Evolutionary conservation across 2,113 vertebrate species (phyloP).

Genomic region (Aspidoscelis tigris): DNA sequence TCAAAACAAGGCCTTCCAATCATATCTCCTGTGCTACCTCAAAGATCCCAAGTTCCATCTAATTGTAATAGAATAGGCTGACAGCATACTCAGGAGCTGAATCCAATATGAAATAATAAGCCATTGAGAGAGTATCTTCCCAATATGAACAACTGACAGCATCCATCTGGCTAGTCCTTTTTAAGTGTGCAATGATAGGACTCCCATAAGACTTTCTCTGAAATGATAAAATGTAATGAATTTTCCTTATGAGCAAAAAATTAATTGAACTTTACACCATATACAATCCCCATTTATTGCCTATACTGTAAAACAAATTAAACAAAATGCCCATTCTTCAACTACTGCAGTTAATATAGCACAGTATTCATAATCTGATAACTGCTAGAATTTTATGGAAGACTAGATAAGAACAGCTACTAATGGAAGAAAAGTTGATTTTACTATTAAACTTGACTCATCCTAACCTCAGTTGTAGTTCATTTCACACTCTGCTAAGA

Average conservation of each 20-base stretch:
- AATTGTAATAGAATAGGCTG: not conserved
- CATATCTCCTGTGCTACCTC: no score
- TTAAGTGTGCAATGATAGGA: constrained; percentile 23
- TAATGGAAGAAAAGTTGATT: constrained; percentile 51
- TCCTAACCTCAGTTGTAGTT: constrained; percentile 54
- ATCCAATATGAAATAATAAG: not conserved
- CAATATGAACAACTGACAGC: not conserved
- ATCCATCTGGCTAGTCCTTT: not conserved
- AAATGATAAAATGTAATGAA: constrained; percentile 24
- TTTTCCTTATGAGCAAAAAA: constrained; percentile 39
- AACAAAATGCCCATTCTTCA: constrained; percentile 42
- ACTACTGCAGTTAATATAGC: constrained; percentile 36
- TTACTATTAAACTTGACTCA: constrained; percentile 53
- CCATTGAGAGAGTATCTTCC: not conserved
- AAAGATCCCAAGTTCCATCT: no score
- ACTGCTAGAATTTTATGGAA: constrained; percentile 40
- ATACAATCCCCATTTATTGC: constrained; percentile 23
- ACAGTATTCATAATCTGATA: constrained; percentile 24
- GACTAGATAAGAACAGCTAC: constrained; percentile 49
- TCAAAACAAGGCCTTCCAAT: no score
- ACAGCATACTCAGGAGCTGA: not conserved
- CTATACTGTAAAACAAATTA: constrained; percentile 1
- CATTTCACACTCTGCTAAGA: constrained; percentile 30
- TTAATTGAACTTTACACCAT: constrained; percentile 30
- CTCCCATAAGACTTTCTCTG: constrained; percentile 11